phyloP scores from a whole-genome alignment of 2,888 invertebrate species.

The Sminthurinus aureus region DNA sequence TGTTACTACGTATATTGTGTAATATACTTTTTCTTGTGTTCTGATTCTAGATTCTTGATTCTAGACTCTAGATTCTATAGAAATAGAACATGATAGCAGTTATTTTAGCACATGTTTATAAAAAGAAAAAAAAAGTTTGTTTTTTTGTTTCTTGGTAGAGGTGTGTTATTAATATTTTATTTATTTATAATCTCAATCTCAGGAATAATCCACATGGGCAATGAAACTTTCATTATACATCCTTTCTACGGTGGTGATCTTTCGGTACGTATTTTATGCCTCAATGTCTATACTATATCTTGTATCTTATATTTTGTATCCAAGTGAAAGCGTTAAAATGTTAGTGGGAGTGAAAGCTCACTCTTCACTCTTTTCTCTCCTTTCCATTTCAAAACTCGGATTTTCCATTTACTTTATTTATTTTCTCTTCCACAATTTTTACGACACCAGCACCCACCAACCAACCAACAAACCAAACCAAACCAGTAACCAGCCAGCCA shows the following conservation, averaged over 20 bases:
- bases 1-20: no score
- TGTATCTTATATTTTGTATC: no score
- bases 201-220: constrained; percentile 96
- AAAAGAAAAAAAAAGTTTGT: neutral
- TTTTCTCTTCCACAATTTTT: neutral
- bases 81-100: neutral
- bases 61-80: no score
- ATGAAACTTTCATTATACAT: constrained; percentile 97
- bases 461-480: neutral
- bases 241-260: constrained; percentile 97
- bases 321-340: no score
- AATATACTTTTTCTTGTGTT: no score
- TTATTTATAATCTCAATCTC: constrained; percentile 64
- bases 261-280: constrained; percentile 77
- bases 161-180: neutral
- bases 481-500: no score
- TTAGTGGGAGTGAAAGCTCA: constrained; percentile 20
- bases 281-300: no score
- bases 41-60: no score
- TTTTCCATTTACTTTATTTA: constrained; percentile 18
- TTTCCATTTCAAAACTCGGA: neutral
- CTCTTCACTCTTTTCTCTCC: neutral
- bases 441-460: neutral
- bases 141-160: no score
- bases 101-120: neutral